A percentile compares a stretch with the other conserved stretches of the same genome.
Conservation (phyloP, 2,888 invertebrate genomes). For the Galeopsomyia nigrocyanea region DNA sequence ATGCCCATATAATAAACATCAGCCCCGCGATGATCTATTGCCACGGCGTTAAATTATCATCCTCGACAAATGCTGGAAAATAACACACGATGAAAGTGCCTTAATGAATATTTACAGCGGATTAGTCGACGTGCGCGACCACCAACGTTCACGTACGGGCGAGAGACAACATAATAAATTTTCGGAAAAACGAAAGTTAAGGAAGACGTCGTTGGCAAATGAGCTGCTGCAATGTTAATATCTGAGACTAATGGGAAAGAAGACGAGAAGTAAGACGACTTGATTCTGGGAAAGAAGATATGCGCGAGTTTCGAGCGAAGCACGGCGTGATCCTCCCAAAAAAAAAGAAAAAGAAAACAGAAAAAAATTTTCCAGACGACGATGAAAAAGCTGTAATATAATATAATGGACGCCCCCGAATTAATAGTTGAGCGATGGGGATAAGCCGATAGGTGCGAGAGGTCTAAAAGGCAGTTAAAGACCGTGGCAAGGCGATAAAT, state of each 20-base stretch:
- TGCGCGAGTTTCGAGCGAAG: no score
- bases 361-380: no score
- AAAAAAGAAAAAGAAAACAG: background rate
- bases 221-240: no score
- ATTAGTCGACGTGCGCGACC: slow-evolving; percentile 22
- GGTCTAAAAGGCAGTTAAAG: slow-evolving; percentile 21
- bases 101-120: slow-evolving; percentile 37
- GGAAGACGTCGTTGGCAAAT: background rate
- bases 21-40: slow-evolving; percentile 22
- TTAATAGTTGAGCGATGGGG: slow-evolving; percentile 17
- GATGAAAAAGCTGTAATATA: no score
- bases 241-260: no score
- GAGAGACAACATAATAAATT: slow-evolving; percentile 19
- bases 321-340: background rate
- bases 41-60: slow-evolving; percentile 26
- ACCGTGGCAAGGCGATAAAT: slow-evolving; percentile 17
- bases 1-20: slow-evolving; percentile 34
- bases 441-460: background rate
- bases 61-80: slow-evolving; percentile 24
- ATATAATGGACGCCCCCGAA: no score
- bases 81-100: slow-evolving; percentile 22
- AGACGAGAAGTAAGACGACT: no score
- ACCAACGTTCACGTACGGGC: background rate
- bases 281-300: no score
- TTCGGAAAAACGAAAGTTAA: slow-evolving; percentile 23